A percentile compares a stretch with the other conserved stretches of the same genome.
Conservation (phyloP, 2,113 vertebrate genomes). For the Ibidorhyncha struthersii region DNA sequence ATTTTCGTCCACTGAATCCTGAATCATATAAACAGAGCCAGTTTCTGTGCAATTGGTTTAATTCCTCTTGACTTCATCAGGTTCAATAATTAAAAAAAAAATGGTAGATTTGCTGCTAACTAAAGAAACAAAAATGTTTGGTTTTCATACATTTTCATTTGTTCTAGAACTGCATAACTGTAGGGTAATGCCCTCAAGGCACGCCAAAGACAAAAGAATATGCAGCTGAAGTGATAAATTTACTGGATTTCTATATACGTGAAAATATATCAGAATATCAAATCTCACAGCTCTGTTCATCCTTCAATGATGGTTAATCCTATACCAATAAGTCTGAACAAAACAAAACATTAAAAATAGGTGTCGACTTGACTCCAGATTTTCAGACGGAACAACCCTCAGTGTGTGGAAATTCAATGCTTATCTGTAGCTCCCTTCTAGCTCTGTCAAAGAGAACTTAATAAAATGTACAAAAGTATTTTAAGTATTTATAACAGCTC, state of each 20-base stretch:
- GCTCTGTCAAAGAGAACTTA: background rate
- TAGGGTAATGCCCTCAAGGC: background rate
- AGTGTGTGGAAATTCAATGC: background rate
- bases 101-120: background rate
- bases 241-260: background rate
- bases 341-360: background rate
- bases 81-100: background rate
- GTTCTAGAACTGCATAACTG: background rate
- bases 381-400: background rate
- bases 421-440: background rate
- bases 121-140: background rate
- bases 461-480: background rate
- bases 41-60: background rate
- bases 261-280: background rate
- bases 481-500: background rate
- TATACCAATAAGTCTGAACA: background rate
- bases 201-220: background rate
- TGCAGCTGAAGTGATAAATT: background rate
- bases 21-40: background rate
- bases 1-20: background rate
- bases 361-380: background rate
- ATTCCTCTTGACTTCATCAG: background rate
- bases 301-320: background rate
- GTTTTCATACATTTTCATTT: background rate
- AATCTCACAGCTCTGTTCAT: background rate